phyloP scores from a whole-genome alignment of 2,888 invertebrate species.

The Leucoma salicis region DNA sequence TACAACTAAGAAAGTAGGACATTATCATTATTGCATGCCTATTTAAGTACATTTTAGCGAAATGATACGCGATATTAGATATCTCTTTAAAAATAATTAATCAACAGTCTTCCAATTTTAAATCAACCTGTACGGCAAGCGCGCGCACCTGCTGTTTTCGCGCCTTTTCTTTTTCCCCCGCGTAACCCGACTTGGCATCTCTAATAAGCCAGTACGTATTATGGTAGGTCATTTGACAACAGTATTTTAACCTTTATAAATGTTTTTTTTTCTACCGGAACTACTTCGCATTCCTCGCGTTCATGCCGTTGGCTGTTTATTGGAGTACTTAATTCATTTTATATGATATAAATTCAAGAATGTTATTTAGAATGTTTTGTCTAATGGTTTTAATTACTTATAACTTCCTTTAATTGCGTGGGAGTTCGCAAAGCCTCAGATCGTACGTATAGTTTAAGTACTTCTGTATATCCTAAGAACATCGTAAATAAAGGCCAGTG shows the following conservation, averaged over 20 bases:
- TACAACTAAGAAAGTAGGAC: no score
- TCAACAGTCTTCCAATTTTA: conserved; percentile 13
- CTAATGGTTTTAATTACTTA: background rate
- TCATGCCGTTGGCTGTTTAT: conserved; percentile 16
- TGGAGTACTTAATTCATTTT: conserved; percentile 31
- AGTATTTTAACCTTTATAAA: conserved; percentile 44
- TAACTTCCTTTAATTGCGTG: no score
- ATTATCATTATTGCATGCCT: no score
- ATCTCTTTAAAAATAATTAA: no score
- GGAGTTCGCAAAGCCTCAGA: no score
- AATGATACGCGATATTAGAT: no score
- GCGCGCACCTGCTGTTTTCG: conserved; percentile 61
- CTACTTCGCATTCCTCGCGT: conserved; percentile 24
- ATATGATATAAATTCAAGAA: conserved; percentile 3
- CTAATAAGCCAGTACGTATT: conserved; percentile 57
- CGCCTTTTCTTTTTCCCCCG: conserved; percentile 40
- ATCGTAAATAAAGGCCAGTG: no score
- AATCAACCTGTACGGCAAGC: conserved; percentile 46
- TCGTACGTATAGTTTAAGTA: no score
- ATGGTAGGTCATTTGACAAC: conserved; percentile 61
- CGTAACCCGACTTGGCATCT: no score
- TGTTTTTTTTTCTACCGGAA: conserved; percentile 34
- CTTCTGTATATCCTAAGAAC: no score
- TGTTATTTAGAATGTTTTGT: conserved; percentile 5
- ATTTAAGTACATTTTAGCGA: no score